Evolutionary conservation across 2,797 vertebrate genomes (phyloP), one percentile per base, ranked within the genome.

Genomic region (Danio kyathit): DNA sequence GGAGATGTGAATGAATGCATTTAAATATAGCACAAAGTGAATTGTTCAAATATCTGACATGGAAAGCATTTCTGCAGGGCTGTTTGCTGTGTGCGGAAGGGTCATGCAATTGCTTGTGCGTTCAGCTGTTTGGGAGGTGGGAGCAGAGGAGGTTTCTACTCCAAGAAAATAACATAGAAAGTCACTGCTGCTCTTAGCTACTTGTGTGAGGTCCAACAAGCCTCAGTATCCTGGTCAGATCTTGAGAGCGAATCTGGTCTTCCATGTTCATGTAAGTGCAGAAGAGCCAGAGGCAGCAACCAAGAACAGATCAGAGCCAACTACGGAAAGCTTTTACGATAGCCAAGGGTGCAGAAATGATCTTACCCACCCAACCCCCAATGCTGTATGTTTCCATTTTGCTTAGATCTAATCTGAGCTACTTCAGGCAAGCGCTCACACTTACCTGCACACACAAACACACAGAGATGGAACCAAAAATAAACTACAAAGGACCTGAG

Each of bases 361-460:
- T 54, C 59, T 64, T 73, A 79, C 65, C 69, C 56, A 71, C 71
- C 38, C 29, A 51, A 16, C 51, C 17, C 64, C 61, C 43, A 29
- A 29, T 56, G 6, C 52, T 57, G 41, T 16, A 38, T 29, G 59
- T 52, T 74, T 61, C 81, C 14, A 19, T 48, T 65, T 51, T 64
- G 63, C 75, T 79, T 66, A 44, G 54, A 81, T 76, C 60, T 75
- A 40, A 83, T 80, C 71, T 74, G 16, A 80, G 61, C 56, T 43
- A 82, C 57, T 60, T 49, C 70, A 79, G 46, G 82, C 76, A 74
- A 72, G 61, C 6, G 5, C 69, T 29, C 29, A 82, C 21, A 17
- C 83, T 82, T 83, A 89, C 89, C 86, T 81, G 85, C 44, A 87
- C 19, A 78, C 54, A 85, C 76, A 84, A 64, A 86, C 60, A 86